A percentile compares a stretch with the other conserved stretches of the same genome.
Conservation (phyloP, 1,140 invertebrate genomes). For the Grapholita molesta region DNA sequence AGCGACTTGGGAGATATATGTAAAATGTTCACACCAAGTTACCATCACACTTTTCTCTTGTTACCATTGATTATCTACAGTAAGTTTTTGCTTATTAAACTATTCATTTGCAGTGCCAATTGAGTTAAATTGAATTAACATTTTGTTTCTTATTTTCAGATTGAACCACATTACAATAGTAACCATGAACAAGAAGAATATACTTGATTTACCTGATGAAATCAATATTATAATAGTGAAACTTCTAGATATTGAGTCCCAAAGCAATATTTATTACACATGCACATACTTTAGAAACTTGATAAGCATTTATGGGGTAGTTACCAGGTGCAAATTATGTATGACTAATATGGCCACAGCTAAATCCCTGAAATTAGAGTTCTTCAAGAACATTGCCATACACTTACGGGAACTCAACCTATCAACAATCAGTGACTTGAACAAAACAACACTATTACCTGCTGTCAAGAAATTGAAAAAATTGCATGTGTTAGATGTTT, state of each 20-base stretch:
- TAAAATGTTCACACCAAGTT: too few relatives aligned
- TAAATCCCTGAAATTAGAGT: not conserved
- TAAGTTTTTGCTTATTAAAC: too few relatives aligned
- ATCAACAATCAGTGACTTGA: not conserved
- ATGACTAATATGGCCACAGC: not conserved
- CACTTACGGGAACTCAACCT: slow-evolving; percentile 4
- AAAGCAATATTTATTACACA: not conserved
- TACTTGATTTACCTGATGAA: not conserved
- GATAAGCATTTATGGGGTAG: not conserved
- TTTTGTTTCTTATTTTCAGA: not conserved
- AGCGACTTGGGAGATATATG: too few relatives aligned
- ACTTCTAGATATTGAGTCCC: not conserved
- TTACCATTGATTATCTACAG: too few relatives aligned
- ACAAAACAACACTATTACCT: not conserved
- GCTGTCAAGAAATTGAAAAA: slow-evolving; percentile 3
- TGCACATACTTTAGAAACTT: slow-evolving; percentile 2
- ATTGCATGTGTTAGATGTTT: not conserved
- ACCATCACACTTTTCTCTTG: too few relatives aligned
- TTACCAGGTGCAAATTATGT: not conserved
- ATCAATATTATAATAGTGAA: not conserved
- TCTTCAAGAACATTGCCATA: not conserved
- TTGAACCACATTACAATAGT: not conserved
- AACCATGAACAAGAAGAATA: not conserved
- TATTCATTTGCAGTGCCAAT: too few relatives aligned
- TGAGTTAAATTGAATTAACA: not conserved